phyloP scores from a whole-genome alignment of 2,113 vertebrate species.

The Sander lucioperca region DNA sequence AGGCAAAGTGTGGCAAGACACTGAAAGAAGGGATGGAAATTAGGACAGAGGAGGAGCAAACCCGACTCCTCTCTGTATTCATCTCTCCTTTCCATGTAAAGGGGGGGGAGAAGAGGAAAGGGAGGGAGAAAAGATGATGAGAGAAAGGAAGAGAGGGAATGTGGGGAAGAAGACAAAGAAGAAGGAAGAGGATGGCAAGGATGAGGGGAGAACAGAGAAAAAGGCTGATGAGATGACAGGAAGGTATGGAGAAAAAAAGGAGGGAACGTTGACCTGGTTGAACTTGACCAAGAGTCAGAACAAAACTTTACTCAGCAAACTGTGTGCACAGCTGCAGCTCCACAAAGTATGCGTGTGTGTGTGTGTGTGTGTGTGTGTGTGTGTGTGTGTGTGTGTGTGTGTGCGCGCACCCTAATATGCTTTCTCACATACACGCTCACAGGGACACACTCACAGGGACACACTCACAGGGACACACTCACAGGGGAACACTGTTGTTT shows the following conservation, averaged over 20 bases:
- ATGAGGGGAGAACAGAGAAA: background rate
- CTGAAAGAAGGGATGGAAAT: background rate
- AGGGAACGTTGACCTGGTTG: background rate
- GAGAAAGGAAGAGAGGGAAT: background rate
- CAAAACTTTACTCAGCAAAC: background rate
- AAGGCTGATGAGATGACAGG: background rate
- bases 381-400: constrained; percentile 4
- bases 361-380: background rate
- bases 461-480: background rate
- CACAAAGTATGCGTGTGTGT: background rate
- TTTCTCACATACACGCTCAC: constrained; percentile 11
- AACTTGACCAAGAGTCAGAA: constrained; percentile 2
- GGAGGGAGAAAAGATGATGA: background rate
- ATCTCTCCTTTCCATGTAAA: background rate
- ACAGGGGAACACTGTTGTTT: constrained; percentile 30
- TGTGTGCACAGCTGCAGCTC: constrained; percentile 53
- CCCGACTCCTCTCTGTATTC: background rate
- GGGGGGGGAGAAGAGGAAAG: background rate
- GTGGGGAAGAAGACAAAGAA: background rate
- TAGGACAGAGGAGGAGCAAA: background rate
- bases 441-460: background rate
- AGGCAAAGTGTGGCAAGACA: background rate
- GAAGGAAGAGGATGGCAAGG: background rate
- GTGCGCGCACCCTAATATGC: background rate
- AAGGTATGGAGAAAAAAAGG: background rate